phyloP scores from a whole-genome alignment of 2,113 vertebrate genomes.

The Struthio camelus region DNA sequence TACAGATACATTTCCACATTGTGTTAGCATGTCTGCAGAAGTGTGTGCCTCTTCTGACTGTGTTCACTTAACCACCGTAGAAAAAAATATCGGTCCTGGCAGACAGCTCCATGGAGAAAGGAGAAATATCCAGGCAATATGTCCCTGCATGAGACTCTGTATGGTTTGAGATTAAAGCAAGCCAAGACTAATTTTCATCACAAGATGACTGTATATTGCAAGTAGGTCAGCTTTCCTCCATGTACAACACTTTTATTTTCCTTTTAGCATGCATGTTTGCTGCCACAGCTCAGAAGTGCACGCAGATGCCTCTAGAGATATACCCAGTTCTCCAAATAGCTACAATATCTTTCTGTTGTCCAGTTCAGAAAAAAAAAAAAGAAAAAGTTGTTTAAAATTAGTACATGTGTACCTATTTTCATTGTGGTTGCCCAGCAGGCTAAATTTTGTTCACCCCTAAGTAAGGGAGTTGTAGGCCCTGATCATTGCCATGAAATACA shows the following conservation, averaged over 20 bases:
- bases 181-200: neutral
- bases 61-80: neutral
- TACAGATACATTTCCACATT: neutral
- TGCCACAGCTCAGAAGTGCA: neutral
- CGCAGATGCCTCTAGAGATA: neutral
- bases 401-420: neutral
- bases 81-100: neutral
- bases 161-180: neutral
- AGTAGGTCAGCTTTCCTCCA: neutral
- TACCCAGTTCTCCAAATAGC: neutral
- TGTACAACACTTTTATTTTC: neutral
- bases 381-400: neutral
- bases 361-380: neutral
- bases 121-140: neutral
- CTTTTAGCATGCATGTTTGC: neutral
- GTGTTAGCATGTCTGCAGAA: neutral
- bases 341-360: neutral
- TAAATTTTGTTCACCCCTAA: neutral
- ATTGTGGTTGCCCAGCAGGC: neutral
- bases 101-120: neutral
- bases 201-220: neutral
- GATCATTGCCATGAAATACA: neutral
- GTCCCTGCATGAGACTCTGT: neutral
- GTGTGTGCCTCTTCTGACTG: neutral
- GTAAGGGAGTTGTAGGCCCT: neutral